A percentile compares a stretch with the other conserved stretches of the same genome.
Conservation (phyloP, 2,888 invertebrate species). For the Lithophane socia region DNA sequence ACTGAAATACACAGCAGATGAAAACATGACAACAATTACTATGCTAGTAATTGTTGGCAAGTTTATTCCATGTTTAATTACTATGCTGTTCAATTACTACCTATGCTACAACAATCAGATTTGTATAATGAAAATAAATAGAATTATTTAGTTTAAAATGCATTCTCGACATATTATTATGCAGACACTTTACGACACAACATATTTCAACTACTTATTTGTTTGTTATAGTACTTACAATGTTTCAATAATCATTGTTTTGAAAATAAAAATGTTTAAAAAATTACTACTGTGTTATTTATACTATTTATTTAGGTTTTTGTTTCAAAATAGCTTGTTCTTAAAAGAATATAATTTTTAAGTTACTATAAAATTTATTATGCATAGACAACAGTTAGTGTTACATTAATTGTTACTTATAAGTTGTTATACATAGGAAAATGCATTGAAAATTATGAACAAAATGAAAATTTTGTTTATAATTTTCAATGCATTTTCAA, state of each 20-base stretch:
- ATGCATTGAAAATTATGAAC: constrained; percentile 31
- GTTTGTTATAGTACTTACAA: constrained; percentile 4
- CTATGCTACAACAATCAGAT: constrained; percentile 43
- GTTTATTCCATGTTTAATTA: too few species aligned
- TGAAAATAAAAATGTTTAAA: constrained; percentile 17
- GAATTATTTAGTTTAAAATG: constrained; percentile 47
- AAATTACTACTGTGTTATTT: neutral
- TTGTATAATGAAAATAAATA: constrained; percentile 10
- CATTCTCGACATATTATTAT: constrained; percentile 40
- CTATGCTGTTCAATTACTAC: constrained; percentile 16
- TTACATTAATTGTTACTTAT: constrained; percentile 47
- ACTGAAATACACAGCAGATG: constrained; percentile 12
- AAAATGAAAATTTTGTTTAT: too few species aligned
- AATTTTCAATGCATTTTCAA: too few species aligned
- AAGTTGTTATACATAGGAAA: constrained; percentile 41
- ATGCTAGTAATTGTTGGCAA: too few species aligned
- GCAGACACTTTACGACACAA: constrained; percentile 26
- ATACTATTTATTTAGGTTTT: neutral
- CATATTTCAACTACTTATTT: constrained; percentile 22
- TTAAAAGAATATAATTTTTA: constrained; percentile 23
- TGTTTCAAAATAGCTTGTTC: constrained; percentile 21
- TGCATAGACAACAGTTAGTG: constrained; percentile 54
- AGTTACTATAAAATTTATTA: constrained; percentile 26
- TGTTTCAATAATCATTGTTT: constrained; percentile 17
- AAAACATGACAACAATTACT: constrained; percentile 23